phyloP scores from a whole-genome alignment of 2,113 vertebrate genomes.

The Zonotrichia leucophrys region DNA sequence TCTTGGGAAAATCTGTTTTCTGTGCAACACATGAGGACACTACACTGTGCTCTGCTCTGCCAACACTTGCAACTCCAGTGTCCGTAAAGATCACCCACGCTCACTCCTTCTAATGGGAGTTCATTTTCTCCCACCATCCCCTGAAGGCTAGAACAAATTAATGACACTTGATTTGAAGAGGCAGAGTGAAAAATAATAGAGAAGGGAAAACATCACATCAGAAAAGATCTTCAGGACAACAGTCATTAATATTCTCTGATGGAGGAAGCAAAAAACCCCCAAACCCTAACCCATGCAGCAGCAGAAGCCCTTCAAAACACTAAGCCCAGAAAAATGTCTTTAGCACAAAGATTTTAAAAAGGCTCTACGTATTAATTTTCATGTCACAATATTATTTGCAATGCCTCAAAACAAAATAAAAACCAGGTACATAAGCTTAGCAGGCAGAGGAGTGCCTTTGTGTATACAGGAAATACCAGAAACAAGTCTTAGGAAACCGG shows the following conservation, averaged over 20 bases:
- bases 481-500: not conserved
- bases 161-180: constrained; percentile 6
- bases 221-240: not conserved
- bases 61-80: not conserved
- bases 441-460: not conserved
- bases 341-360: not conserved
- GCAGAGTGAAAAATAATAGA: not conserved
- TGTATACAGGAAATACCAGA: not conserved
- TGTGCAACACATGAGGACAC: not conserved
- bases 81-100: constrained; percentile 23
- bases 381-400: not conserved
- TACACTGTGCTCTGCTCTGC: not conserved
- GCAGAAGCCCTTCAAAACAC: not conserved
- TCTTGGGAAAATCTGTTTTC: not conserved
- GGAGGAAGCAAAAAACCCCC: not conserved
- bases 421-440: not conserved
- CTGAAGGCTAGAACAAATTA: constrained; percentile 33
- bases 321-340: not conserved
- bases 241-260: not conserved
- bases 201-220: not conserved
- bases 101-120: not conserved
- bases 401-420: not conserved
- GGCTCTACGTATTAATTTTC: not conserved
- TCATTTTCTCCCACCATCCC: not conserved
- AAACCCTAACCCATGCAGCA: not conserved